Base-by-base conservation (phyloP, 2,888 invertebrate species). In the Polietes domitor region DNA sequence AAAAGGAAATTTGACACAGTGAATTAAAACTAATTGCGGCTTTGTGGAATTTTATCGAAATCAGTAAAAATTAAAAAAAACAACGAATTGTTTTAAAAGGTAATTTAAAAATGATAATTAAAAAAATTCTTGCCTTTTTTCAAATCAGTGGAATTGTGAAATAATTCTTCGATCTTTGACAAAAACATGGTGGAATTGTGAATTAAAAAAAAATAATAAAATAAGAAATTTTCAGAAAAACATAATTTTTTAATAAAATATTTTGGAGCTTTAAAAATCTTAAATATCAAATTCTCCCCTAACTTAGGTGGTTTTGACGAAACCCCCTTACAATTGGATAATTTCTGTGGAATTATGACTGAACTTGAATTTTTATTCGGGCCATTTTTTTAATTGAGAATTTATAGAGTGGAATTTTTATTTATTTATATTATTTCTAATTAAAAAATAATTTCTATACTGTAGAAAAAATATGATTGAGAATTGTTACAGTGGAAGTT, bases 141-240 rank as follows among this genome's bases (percentile, higher is more conserved):
- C 68, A 68, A 68, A 68, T 68, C 68, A 68, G 68, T 41, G 68
- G 58, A 53, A 53, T 53, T 53, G 6, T 21, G 53, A 53, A 9
- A n/a, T 5, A 41, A 10, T 7, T 41, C 32, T 32, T 12, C 37
- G 12, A 32, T 32, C 7, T 32, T 32, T 32, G 7, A 10, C 37
- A 47, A 47, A 47, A 47, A 47, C 32, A 32, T 6, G 9, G 9
- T 32, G 9, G 32, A 9, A 9, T 32, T 32, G 4, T 32, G 9
- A 6, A 47, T n/a, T n/a, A 47, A n/a, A 47, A 47, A 47, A 47
- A 47, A 47, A 47, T n/a, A 32, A 32, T 32, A 32, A 32, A 32
- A 32, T 41, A 12, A 2, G 47, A 47, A n/a, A 2, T 47, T 15
- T 47, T 1, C 15, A 47, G 1, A n/a, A 15, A n/a, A 2, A 47